Conservation (phyloP, 1,140 invertebrate species). For the Drosophila leontia region DNA sequence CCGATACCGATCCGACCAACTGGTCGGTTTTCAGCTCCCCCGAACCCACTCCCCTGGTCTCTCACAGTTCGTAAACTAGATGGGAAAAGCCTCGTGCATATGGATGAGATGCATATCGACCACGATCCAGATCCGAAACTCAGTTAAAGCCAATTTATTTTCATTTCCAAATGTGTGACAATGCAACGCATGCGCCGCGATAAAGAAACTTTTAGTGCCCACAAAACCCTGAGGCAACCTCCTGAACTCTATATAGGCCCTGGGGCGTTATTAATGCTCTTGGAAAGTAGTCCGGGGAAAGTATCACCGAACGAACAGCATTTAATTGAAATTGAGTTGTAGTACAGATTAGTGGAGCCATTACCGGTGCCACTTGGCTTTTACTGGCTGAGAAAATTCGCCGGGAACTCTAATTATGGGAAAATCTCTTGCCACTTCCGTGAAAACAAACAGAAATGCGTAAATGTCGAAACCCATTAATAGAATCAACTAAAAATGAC, state of each 20-base stretch:
- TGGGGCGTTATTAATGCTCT: constrained; percentile 61
- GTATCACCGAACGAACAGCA: constrained; percentile 25
- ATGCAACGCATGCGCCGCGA: constrained; percentile 72
- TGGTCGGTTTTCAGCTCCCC: constrained; percentile 14
- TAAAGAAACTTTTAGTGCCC: constrained; percentile 52
- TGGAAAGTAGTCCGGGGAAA: constrained; percentile 57
- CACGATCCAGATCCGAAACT: constrained; percentile 35
- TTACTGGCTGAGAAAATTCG: constrained; percentile 78
- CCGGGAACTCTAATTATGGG: constrained; percentile 75
- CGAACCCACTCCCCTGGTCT: constrained; percentile 29
- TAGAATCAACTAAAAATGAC: constrained; percentile 78
- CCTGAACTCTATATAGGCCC: background rate
- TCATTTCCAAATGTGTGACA: constrained; percentile 81
- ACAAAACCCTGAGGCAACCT: background rate
- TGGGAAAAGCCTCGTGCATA: constrained; percentile 66
- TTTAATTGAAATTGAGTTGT: constrained; percentile 76
- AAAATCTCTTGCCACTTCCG: constrained; percentile 75
- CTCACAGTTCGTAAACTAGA: constrained; percentile 79
- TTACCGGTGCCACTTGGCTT: constrained; percentile 74
- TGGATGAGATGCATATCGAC: constrained; percentile 58
- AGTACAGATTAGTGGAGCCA: constrained; percentile 65
- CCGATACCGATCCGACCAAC: constrained; percentile 62
- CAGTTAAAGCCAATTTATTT: constrained; percentile 74
- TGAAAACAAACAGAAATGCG: constrained; percentile 71
- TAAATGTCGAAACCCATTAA: constrained; percentile 79